Base-by-base conservation (phyloP, 2,113 vertebrate genomes). In the Bolborhynchus lineola region DNA sequence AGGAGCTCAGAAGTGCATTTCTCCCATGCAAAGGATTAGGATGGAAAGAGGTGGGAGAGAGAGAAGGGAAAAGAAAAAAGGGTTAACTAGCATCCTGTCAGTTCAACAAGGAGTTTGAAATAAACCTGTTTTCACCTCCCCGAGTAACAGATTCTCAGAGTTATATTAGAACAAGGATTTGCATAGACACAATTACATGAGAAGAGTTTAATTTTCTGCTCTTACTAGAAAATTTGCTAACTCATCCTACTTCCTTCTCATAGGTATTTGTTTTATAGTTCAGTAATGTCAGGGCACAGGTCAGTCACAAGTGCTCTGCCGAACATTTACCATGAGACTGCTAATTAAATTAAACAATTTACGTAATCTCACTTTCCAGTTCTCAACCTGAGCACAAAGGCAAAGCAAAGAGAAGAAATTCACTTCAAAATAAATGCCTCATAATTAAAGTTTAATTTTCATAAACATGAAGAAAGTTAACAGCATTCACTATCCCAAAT, bases 271-370 rank as follows among this genome's bases (percentile, higher is more conserved):
- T 62, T 95, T 95, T 95, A 92, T 86, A 96, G 93, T 92, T 94
- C 88, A 96, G 72, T 91, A 95, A 96, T 95, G 86, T 96, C 95
- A 96, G 93, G 91, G 91, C 95, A 97, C 77, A 91, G 96, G 96
- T 97, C 96, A 96, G 74, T 94, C 91, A 93, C 88, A 63, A 79
- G 80, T 91, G 93, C 80, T 95, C 91, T 75, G 74, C 91, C 92
- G 93, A 96, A 96, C 96, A 97, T 96, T 94, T 80, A 84, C 74
- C 93, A 70, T 65, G 86, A 94, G 96, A 94, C 83, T 79, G 44
- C 69, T 94, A 96, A 96, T 96, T 96, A 96, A 96, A 96, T 96
- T 94, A 95, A 96, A 82, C 95, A 92, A 94, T 96, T 96, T 91
- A 89, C 0, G 8, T 93, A 92, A 84, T 94, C 88, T 96, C 83